These are phyloP conservation scores for Pelagia noctiluca DNA, from an alignment of 30 jellyfish, hydroid and myxozoan genomes.

Conservation along the genomic window DNA sequence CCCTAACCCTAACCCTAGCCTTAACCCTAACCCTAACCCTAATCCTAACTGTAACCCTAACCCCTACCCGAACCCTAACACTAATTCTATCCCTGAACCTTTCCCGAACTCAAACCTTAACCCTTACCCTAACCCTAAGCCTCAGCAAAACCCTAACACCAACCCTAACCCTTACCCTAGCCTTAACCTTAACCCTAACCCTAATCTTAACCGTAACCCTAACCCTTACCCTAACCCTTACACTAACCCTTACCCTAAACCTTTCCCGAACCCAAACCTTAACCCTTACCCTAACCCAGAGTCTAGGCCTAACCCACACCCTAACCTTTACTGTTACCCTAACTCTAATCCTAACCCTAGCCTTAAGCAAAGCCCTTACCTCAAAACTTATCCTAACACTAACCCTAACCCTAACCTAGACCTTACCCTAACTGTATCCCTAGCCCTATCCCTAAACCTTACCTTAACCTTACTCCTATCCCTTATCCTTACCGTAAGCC, in stretches of 20 bases:
- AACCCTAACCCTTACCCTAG: neutral
- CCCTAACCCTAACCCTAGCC: slow-evolving; percentile 51
- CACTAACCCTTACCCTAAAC: neutral
- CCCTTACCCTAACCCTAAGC: neutral
- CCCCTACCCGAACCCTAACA: slow-evolving; percentile 11
- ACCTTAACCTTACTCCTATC: neutral
- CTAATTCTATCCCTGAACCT: neutral
- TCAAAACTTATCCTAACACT: neutral
- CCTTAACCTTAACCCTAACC: neutral
- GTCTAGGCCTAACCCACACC: neutral
- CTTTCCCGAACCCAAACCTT: neutral
- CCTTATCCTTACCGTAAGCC: neutral
- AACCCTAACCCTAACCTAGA: neutral
- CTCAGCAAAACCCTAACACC: neutral
- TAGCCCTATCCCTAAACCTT: neutral
- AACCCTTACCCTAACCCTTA: slow-evolving; percentile 1
- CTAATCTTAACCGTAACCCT: neutral
- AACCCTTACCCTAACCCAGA: neutral
- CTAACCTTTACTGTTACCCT: neutral
- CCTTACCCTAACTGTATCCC: neutral
- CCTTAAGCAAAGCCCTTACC: neutral
- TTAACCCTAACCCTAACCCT: slow-evolving; percentile 48
- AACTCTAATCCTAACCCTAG: neutral
- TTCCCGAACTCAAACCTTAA: no score
- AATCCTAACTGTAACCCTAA: slow-evolving; percentile 40